Percentiles rank a stretch among this genome's conserved stretches.
Conservation (phyloP, 2,888 invertebrate species). For the Amphipoea oculea region DNA sequence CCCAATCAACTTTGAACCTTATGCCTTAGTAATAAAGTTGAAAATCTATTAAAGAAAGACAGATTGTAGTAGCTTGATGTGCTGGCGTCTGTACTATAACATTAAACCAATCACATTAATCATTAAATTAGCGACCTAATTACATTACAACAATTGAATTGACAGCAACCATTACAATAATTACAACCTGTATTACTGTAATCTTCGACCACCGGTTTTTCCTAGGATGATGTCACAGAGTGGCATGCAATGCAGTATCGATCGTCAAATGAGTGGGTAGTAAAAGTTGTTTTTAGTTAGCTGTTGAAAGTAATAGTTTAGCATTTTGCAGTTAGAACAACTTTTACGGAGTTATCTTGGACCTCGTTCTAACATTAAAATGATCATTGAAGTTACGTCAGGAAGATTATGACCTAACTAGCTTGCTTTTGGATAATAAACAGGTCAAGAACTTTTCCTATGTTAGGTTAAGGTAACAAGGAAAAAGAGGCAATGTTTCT, state of each 20-base stretch:
- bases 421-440: not conserved
- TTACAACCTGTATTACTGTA: constrained; percentile 22
- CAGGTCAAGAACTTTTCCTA: not conserved
- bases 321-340: not conserved
- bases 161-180: constrained; percentile 33
- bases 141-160: constrained; percentile 43
- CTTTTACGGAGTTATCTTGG: not conserved
- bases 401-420: not conserved
- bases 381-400: not conserved
- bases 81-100: too few relatives aligned
- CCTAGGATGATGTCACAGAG: constrained; percentile 47
- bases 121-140: constrained; percentile 22
- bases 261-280: constrained; percentile 16
- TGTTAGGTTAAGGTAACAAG: not conserved
- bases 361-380: not conserved
- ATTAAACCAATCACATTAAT: not conserved
- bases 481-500: not conserved
- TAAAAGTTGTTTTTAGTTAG: constrained; percentile 22
- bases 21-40: too few relatives aligned
- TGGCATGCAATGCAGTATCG: constrained; percentile 44
- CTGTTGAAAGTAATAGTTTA: constrained; percentile 16
- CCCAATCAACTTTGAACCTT: too few relatives aligned
- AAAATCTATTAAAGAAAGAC: too few relatives aligned
- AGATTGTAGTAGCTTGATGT: too few relatives aligned
- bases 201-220: constrained; percentile 42